Base-by-base conservation (phyloP, 2,888 invertebrate genomes). In the Loripinus fragilis region DNA sequence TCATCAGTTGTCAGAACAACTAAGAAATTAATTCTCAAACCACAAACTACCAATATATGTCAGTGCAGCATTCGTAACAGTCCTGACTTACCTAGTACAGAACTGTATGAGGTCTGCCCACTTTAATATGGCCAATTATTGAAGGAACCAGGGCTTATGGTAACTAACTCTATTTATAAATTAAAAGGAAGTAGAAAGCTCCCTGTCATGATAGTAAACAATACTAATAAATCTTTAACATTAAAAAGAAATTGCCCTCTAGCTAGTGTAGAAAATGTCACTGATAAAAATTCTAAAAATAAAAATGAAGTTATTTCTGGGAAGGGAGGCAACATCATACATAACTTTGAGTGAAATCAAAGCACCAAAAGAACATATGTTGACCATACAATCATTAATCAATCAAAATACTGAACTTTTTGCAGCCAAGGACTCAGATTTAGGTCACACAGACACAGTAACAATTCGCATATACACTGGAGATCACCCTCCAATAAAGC, bases 1-100 rank as follows among this genome's bases (percentile, higher is more conserved):
- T 28, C 76, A 0, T 75, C 81, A 1, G 15, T 68, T 15, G 48
- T 68, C 7, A 41, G 68, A 3, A 20, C 42, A 3, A n/a, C 8
- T 8, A 23, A 8, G 3, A 45, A 5, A 45, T 20, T 20, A 45
- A 45, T 3, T 15, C 8, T 20, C 20, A 45, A 45, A 45, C 45
- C 15, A 20, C 45, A 45, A 20, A 45, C 45, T 15, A 20, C 45
- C 7, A 20, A 15, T 5, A 17, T 45, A 3, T 45, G 45, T 20
- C 8, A 45, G 8, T 5, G 45, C 20, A 17, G 2, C 3, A 17
- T 45, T 20, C 15, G 17, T 3, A 12, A 5, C 20, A 45, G 20
- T 17, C 45, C 45, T 3, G n/a, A 45, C 2, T 45, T 45, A 17
- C 45, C 45, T 12, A 20, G 15, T 45, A 20, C 8, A 3, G 20